These are phyloP conservation scores for Streptopelia turtur DNA, from an alignment of 2,797 vertebrate genomes.

Conservation along the genomic window DNA sequence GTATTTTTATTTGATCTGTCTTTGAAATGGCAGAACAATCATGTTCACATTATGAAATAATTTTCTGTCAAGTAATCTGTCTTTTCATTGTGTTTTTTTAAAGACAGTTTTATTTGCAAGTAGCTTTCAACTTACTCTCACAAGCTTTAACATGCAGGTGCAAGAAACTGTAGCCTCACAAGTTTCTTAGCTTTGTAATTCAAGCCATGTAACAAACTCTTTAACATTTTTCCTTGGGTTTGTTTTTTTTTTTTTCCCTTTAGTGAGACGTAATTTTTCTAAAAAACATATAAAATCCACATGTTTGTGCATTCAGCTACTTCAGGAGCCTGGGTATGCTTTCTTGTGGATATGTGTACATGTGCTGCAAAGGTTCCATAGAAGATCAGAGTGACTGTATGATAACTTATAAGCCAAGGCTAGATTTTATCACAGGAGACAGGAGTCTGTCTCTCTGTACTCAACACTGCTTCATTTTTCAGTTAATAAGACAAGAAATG, in stretches of 20 bases:
- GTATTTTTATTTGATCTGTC: conserved; percentile 13
- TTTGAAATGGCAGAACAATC: conserved; percentile 1
- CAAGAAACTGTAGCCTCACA: conserved; percentile 73
- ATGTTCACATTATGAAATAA: conserved; percentile 15
- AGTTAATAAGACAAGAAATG: conserved; percentile 75
- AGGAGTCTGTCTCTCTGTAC: conserved; percentile 55
- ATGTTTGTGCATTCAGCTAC: conserved; percentile 52
- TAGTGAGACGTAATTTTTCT: conserved; percentile 51
- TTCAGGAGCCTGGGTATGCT: conserved; percentile 23
- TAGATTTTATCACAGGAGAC: conserved; percentile 73
- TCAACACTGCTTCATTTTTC: conserved; percentile 72
- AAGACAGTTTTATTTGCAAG: conserved; percentile 35
- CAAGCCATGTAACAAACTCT: conserved; percentile 68
- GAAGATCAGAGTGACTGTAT: conserved; percentile 62
- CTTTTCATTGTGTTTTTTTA: conserved; percentile 30
- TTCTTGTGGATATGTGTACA: conserved; percentile 47
- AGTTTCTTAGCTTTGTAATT: conserved; percentile 78
- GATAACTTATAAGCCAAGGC: conserved; percentile 42
- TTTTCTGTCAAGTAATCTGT: conserved; percentile 20
- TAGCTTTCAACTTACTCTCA: conserved; percentile 56
- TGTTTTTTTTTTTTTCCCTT: background rate
- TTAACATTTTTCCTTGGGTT: conserved; percentile 63
- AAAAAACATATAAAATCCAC: conserved; percentile 64
- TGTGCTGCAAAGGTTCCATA: conserved; percentile 39
- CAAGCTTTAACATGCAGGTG: conserved; percentile 74